These are phyloP conservation scores for Scaptomyza cyrtandrae DNA, from an alignment of 2,888 invertebrate genomes.

Conservation along the genomic window DNA sequence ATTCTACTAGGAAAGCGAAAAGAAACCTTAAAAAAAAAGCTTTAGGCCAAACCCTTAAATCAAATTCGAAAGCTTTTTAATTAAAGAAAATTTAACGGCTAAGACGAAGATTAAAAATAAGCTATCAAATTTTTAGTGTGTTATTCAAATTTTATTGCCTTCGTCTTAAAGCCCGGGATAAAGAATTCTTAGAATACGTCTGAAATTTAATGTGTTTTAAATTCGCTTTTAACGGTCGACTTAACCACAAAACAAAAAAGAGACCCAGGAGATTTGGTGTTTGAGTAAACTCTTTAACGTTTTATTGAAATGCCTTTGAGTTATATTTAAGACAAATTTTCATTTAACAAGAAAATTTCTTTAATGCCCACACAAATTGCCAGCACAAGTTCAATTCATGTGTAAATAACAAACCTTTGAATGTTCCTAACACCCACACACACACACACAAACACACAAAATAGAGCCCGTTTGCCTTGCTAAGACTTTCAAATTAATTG, in stretches of 20 bases:
- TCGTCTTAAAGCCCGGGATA: background rate
- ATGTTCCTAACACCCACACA: constrained; percentile 5
- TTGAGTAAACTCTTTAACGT: background rate
- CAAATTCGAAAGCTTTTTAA: constrained; percentile 10
- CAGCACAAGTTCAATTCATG: constrained; percentile 17
- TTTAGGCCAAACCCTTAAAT: background rate
- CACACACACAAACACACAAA: constrained; percentile 6
- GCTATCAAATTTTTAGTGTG: constrained; percentile 15
- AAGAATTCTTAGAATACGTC: background rate
- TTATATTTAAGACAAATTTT: background rate
- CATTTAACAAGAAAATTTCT: constrained; percentile 21
- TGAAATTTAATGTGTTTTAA: constrained; percentile 8
- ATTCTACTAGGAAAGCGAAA: background rate
- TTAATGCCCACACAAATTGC: constrained; percentile 21
- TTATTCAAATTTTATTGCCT: constrained; percentile 15
- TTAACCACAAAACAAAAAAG: background rate
- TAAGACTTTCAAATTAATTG: constrained; percentile 72
- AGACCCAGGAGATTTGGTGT: constrained; percentile 5
- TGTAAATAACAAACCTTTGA: constrained; percentile 14
- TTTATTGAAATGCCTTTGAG: background rate
- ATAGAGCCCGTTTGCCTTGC: constrained; percentile 28
- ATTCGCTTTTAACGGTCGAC: constrained; percentile 10
- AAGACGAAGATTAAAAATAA: constrained; percentile 4
- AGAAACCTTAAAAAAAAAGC: background rate
- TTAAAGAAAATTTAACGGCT: constrained; percentile 18